Evolutionary conservation across 2,888 invertebrate genomes (phyloP).

Genomic region (Caenorhabditis virilis): DNA sequence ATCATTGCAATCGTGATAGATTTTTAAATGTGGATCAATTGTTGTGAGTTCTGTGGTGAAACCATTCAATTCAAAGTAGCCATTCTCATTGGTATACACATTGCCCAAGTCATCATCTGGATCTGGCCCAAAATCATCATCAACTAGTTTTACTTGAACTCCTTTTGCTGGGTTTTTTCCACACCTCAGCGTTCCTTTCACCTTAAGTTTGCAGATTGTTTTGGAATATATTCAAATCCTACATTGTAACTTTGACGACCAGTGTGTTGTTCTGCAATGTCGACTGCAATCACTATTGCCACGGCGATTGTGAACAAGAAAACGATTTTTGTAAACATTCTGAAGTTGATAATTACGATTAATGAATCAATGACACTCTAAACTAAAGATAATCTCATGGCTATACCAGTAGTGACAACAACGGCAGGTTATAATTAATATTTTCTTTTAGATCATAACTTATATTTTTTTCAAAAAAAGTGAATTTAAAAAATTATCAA

Average conservation of each 20-base stretch:
- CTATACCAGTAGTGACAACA: too few species aligned
- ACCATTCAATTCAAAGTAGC: constrained; percentile 57
- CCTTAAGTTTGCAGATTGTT: constrained; percentile 28
- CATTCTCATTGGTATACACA: constrained; percentile 57
- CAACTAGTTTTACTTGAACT: constrained; percentile 66
- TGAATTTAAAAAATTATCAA: constrained; percentile 11
- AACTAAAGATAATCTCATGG: too few species aligned
- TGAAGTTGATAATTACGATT: too few species aligned
- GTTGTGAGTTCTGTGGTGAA: constrained; percentile 64
- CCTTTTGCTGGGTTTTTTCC: constrained; percentile 57
- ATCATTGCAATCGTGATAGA: constrained; percentile 68
- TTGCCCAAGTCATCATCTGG: constrained; percentile 64
- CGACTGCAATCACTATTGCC: too few species aligned
- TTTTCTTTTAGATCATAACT: neutral
- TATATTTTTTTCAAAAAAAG: neutral
- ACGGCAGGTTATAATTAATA: too few species aligned
- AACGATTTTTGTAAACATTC: constrained; percentile 1
- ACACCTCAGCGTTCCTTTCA: constrained; percentile 58
- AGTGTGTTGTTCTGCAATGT: constrained; percentile 40
- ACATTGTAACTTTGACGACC: constrained; percentile 57
- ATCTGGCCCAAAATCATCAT: constrained; percentile 66
- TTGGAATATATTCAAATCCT: too few species aligned
- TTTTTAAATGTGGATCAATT: constrained; percentile 66
- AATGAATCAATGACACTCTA: too few species aligned
- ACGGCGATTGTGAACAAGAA: constrained; percentile 6